Evolutionary conservation across 1,140 invertebrate species (phyloP), one percentile per base, ranked within the genome.

Genomic region (Cotesia chilonis): DNA sequence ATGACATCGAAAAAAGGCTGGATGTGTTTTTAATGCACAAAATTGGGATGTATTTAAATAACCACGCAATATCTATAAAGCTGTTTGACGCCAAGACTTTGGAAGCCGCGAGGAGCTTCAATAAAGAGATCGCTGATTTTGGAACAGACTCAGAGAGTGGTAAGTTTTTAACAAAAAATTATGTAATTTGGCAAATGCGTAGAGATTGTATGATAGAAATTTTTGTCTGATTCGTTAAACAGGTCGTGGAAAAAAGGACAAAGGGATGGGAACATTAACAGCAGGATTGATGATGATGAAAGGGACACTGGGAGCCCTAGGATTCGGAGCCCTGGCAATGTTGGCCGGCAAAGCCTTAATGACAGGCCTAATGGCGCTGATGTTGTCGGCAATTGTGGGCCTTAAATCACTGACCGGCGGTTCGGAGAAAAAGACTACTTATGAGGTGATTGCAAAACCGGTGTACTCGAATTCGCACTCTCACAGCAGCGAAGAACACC

Each of bases 341-440:
- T 84, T 95, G 3, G 93, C 94, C 3, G 94, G 94, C n/a, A 95
- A 95, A 84, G 94, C 94, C 2, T 80, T 95, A 7, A 94, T 95
- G 92, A 93, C 93, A 0, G 93, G 92, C 10, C 77, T 95, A 37
- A 92, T 95, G 89, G 92, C 94, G 0, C 84, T 95, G 1, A 90
- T 94, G 81, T 84, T 95, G 0, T 93, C 94, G 0, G 92, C 91
- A 1, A 91, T 95, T 38, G 89, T 94, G 35, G 93, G 93, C 0
- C 82, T 95, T 4, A 94, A 94, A 75, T 91, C 92, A 0, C 78
- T 94, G n/a, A 88, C 91, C 0, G 79, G 88, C 4, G 90, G 91
- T 14, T 90, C 90, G 14, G 89, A 90, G 20, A 92, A 92, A 75
- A 92, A 92, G 20, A 94, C 93, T 0, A 94, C 93, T 0, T 95